phyloP scores from a whole-genome alignment of 2,888 invertebrate species.

The Diarsia dahlii region DNA sequence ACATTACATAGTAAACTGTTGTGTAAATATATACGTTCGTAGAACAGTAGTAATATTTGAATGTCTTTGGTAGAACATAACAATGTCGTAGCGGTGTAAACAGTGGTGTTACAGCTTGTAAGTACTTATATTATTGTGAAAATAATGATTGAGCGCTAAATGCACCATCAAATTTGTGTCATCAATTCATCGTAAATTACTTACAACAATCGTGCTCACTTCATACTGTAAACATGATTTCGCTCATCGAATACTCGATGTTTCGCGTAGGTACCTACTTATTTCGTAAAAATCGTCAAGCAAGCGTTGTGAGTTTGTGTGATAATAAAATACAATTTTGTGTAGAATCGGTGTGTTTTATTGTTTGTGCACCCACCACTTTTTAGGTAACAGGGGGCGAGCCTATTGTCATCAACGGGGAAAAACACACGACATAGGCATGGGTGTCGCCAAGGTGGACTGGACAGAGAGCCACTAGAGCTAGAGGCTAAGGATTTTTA shows the following conservation, averaged over 20 bases:
- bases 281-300: slow-evolving; percentile 33
- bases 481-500: too few species aligned
- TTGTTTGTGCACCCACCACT: neutral
- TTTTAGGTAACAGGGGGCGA: too few species aligned
- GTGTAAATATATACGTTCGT: slow-evolving; percentile 41
- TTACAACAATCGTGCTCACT: slow-evolving; percentile 1
- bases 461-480: too few species aligned
- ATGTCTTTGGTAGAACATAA: slow-evolving; percentile 12
- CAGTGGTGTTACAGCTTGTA: slow-evolving; percentile 4
- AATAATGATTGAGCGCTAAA: slow-evolving; percentile 10
- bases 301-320: slow-evolving; percentile 62
- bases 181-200: neutral
- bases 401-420: too few species aligned
- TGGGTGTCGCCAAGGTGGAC: too few species aligned
- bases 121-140: neutral
- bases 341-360: slow-evolving; percentile 32
- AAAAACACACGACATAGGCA: too few species aligned
- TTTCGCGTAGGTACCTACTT: slow-evolving; percentile 10
- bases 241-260: slow-evolving; percentile 17
- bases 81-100: neutral
- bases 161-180: neutral
- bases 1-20: slow-evolving; percentile 43
- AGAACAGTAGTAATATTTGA: too few species aligned
- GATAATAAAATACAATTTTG: slow-evolving; percentile 62
- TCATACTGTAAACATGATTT: neutral